Evolutionary conservation across 2,797 vertebrate species (phyloP).

Genomic region (Lepus townsendii): DNA sequence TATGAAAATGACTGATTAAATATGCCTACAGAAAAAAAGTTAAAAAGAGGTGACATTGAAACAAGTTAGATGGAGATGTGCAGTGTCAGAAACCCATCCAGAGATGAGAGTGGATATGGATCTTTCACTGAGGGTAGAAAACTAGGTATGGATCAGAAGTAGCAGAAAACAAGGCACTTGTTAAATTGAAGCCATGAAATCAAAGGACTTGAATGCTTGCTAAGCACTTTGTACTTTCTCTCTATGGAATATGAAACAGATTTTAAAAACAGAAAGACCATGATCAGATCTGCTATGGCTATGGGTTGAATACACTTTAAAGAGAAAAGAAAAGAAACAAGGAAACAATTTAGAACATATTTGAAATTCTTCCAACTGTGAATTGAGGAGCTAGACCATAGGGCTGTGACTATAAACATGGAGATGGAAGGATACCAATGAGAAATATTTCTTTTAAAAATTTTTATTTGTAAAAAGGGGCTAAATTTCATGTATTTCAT

Average conservation of each 20-base stretch:
- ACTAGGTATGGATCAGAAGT: not conserved
- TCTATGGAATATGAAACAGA: not conserved
- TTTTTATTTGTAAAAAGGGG: no score
- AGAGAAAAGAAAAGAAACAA: not conserved
- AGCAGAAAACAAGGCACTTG: not conserved
- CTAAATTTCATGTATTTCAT: no score
- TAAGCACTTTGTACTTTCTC: conserved; percentile 5
- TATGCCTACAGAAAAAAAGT: not conserved
- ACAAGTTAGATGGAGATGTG: not conserved
- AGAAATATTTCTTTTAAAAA: no score
- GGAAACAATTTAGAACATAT: not conserved
- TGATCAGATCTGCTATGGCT: not conserved
- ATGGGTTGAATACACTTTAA: not conserved
- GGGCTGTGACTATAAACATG: not conserved
- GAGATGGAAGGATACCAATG: not conserved
- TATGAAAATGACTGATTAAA: conserved; percentile 5
- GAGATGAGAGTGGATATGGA: not conserved
- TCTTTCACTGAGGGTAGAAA: not conserved
- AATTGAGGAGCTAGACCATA: not conserved
- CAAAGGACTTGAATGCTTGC: not conserved
- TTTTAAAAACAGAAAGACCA: not conserved
- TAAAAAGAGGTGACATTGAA: not conserved
- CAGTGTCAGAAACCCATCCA: not conserved
- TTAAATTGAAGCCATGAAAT: not conserved
- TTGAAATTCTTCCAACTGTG: not conserved